Evolutionary conservation across 2,113 vertebrate genomes (phyloP), one percentile per base, ranked within the genome.

Genomic region (Gadus chalcogrammus): DNA sequence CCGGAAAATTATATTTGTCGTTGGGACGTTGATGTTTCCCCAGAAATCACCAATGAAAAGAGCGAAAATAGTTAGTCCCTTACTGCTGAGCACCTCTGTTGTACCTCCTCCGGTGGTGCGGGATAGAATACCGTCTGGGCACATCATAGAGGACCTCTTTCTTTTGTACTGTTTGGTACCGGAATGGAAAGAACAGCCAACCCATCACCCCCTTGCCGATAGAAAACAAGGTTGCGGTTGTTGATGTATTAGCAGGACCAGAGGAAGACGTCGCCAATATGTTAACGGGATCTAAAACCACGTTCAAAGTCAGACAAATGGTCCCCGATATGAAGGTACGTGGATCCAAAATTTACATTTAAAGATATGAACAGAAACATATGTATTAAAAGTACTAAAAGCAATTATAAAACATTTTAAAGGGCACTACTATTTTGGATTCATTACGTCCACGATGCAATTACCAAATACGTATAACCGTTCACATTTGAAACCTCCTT

Each of bases 231-330:
- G 22, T 5, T 24, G 31, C 3, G 22, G 61, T 27, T 6, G 2
- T 2, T 70, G 31, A 35, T 17, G 17, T 61, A 27, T 38, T 5
- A 13, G 13, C 55, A n/a, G 55, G 55, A n/a, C 42, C 42, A 48
- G 12, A 48, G 9, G 11, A 48, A 48, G 31, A 35, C 31, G 31
- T 35, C 42, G 12, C 8, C 42, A 48, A 48, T 13, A 94, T 94
- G 93, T 79, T 94, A 73, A 91, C 91, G 0, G 90, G 91, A 75
- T 92, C 93, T 22, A 94, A 90, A 82, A 92, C 81, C 64, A 93
- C 93, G 60, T 94, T 94, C 77, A 94, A 93, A 90, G 91, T 94
- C 65, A 85, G 90, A 27, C 93, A 93, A 73, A 89, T 93, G 84
- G 84, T 89, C 24, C 90, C 88, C 4, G 93, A 93, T 11, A 84